These are phyloP conservation scores for Pachycephala philippinensis DNA, from an alignment of 2,113 vertebrate species.

Conservation along the genomic window DNA sequence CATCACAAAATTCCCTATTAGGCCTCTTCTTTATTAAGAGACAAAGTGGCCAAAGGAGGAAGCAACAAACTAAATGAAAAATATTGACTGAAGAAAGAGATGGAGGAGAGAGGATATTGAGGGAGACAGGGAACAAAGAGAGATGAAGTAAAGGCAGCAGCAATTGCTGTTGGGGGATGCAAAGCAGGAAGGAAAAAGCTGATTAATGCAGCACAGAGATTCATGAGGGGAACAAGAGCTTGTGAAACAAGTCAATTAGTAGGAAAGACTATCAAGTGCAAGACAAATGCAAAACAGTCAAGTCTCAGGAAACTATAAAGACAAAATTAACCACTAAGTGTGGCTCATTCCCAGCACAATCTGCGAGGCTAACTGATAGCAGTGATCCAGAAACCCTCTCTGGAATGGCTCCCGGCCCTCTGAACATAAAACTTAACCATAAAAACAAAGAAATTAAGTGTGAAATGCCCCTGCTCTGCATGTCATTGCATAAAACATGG, in stretches of 20 bases:
- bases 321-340: background rate
- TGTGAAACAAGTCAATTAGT: background rate
- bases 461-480: background rate
- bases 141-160: constrained; percentile 7
- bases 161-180: background rate
- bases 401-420: background rate
- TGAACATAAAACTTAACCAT: background rate
- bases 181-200: background rate
- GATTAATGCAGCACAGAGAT: background rate
- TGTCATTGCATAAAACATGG: background rate
- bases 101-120: constrained; percentile 1
- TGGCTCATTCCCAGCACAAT: background rate
- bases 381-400: background rate
- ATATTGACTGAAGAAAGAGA: background rate
- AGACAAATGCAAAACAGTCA: background rate
- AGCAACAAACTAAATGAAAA: constrained; percentile 17
- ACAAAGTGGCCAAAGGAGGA: background rate
- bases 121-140: background rate
- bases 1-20: background rate
- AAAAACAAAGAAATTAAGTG: background rate
- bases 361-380: background rate
- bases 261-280: background rate
- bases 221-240: background rate
- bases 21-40: background rate
- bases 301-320: background rate